Conservation (phyloP, 2,888 invertebrate species). For the Rhingia rostrata region DNA sequence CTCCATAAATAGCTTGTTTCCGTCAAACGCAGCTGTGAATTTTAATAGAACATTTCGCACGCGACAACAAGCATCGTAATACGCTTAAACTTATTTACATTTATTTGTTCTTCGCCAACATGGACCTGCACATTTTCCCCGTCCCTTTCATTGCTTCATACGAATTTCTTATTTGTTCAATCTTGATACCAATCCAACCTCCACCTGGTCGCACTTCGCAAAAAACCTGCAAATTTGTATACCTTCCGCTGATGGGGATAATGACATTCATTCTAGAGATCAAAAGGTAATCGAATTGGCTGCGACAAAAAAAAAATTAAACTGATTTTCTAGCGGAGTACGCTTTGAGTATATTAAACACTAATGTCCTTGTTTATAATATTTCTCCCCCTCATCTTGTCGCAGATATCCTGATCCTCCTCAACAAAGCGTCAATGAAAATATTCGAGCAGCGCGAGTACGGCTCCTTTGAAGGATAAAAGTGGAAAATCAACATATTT, state of each 20-base stretch:
- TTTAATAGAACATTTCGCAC: conserved; percentile 46
- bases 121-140: conserved; percentile 13
- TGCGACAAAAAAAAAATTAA: conserved; percentile 26
- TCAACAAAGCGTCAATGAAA: conserved; percentile 38
- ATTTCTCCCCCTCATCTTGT: background rate
- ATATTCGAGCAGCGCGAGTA: conserved; percentile 35
- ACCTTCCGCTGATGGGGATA: conserved; percentile 1
- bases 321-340: conserved; percentile 57
- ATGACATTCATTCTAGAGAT: conserved; percentile 69
- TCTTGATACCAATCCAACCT: conserved; percentile 12
- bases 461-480: conserved; percentile 12
- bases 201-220: background rate
- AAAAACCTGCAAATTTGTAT: too few species aligned
- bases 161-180: conserved; percentile 70
- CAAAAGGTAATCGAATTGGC: conserved; percentile 73
- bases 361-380: conserved; percentile 53
- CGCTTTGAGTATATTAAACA: conserved; percentile 49
- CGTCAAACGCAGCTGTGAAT: conserved; percentile 65
- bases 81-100: conserved; percentile 72
- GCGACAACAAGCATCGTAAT: conserved; percentile 53
- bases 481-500: conserved; percentile 50
- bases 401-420: background rate
- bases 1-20: background rate
- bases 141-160: conserved; percentile 18
- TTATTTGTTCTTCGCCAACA: conserved; percentile 33